Percentiles rank a stretch among this genome's conserved stretches.
phyloP scores from a whole-genome alignment of 2,888 invertebrate species.

The Creontiades dilutus region DNA sequence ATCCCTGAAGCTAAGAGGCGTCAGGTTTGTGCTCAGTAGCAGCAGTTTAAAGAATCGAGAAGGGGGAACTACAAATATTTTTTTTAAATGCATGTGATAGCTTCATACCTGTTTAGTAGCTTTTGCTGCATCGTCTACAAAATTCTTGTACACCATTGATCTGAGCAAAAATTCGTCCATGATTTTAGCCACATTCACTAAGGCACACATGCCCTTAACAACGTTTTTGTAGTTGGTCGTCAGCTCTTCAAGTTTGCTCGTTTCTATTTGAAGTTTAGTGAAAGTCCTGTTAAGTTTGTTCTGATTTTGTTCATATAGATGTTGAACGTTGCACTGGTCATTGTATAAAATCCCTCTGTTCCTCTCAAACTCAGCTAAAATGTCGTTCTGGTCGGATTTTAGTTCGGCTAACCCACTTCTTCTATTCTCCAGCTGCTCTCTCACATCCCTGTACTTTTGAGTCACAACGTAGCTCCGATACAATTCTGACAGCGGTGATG shows the following conservation, averaged over 20 bases:
- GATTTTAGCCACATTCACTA: conserved; percentile 49
- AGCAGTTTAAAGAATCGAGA: too few relatives aligned
- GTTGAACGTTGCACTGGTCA: conserved; percentile 56
- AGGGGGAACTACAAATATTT: too few relatives aligned
- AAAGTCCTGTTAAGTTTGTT: conserved; percentile 58
- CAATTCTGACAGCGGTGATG: conserved; percentile 41
- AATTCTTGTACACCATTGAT: conserved; percentile 63
- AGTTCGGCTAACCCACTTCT: conserved; percentile 40
- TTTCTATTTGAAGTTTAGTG: conserved; percentile 58
- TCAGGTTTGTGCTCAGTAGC: too few relatives aligned
- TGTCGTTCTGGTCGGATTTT: conserved; percentile 53
- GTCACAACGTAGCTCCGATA: conserved; percentile 26
- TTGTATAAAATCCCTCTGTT: conserved; percentile 52
- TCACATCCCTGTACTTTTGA: not conserved
- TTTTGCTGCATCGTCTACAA: conserved; percentile 68
- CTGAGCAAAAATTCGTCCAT: conserved; percentile 65
- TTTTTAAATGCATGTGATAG: too few relatives aligned
- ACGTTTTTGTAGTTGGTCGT: conserved; percentile 54
- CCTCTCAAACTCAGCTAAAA: conserved; percentile 56
- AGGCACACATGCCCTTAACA: conserved; percentile 52
- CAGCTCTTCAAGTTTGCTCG: conserved; percentile 31
- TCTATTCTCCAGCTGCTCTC: conserved; percentile 21
- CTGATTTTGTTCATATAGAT: conserved; percentile 64
- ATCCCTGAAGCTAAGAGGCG: too few relatives aligned
- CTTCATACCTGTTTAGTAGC: conserved; percentile 43